Evolutionary conservation across 1,140 invertebrate genomes (phyloP), one percentile per base, ranked within the genome.

Genomic region (Zaprionus capensis): DNA sequence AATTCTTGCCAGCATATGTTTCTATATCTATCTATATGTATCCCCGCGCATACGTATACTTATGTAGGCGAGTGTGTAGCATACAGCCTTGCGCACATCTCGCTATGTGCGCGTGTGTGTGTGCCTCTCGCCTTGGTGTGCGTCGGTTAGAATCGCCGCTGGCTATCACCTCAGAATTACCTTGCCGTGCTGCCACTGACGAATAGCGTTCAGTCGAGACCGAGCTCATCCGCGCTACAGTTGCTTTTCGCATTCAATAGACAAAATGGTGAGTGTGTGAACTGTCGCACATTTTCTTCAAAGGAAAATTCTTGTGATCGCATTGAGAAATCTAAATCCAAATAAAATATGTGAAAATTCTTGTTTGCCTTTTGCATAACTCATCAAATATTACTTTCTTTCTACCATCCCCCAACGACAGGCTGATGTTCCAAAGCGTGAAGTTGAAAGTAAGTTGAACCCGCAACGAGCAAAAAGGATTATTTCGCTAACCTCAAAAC

Each of bases 171-270:
- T 91, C 81, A 91, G 91, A 91, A 92, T 87, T 92, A 91, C 91
- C 91, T 92, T 92, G 86, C 88, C 91, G 83, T 87, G 49, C 77
- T 77, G 91, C 83, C 81, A 80, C 80, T 78, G 82, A 92, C 82
- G 91, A 82, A 87, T 84, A 92, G 73, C 85, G 91, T 92, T 92
- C 91, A 92, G 92, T 92, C 91, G 91, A 92, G 91, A 92, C 91
- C 91, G 91, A 92, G 91, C 90, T 92, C 88, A 92, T 92, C 84
- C 91, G 92, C 91, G 91, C 86, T 91, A 92, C 91, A 92, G 91
- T 92, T 92, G 90, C 82, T 82, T 92, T 92, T 81, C 80, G 81
- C 86, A 92, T 91, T 80, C 58, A 88, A 92, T 83, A 92, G 84
- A 92, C 91, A 92, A 92, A 92, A 92, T 92, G 91, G 91, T 92